phyloP scores from a whole-genome alignment of 2,113 vertebrate species.

The Phocoena phocoena region DNA sequence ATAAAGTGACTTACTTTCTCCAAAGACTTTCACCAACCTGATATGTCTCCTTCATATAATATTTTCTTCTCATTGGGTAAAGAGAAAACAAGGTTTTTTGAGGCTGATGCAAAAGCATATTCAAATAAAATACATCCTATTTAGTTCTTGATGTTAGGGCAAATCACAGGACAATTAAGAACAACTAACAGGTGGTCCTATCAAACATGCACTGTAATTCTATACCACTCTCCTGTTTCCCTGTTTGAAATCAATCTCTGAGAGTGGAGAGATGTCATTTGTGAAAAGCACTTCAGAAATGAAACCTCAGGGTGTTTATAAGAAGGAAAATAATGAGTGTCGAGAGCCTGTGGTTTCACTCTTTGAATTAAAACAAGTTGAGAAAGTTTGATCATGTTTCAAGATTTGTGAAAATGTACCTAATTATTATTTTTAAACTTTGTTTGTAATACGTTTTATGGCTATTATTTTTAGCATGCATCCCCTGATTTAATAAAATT shows the following conservation, averaged over 20 bases:
- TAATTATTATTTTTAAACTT: not conserved
- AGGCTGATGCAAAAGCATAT: not conserved
- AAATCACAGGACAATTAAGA: not conserved
- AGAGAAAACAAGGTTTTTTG: not conserved
- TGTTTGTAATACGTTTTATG: not conserved
- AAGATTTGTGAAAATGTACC: not conserved
- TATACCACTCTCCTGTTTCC: not conserved
- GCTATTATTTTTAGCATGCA: not conserved
- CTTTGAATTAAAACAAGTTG: not conserved
- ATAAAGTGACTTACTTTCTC: not conserved
- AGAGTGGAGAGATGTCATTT: not conserved
- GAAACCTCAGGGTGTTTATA: not conserved
- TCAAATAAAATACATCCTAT: not conserved
- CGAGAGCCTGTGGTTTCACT: not conserved
- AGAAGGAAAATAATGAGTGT: not conserved
- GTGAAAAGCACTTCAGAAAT: constrained; percentile 2
- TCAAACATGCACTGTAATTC: not conserved
- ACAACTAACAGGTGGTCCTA: not conserved
- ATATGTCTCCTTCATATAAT: not conserved
- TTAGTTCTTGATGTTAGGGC: not conserved
- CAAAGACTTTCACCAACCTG: not conserved
- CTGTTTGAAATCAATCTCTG: not conserved
- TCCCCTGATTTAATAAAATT: not conserved
- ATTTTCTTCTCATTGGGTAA: not conserved
- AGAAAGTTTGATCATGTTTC: not conserved